phyloP scores from a whole-genome alignment of 2,797 vertebrate genomes.

The Tapirus indicus region DNA sequence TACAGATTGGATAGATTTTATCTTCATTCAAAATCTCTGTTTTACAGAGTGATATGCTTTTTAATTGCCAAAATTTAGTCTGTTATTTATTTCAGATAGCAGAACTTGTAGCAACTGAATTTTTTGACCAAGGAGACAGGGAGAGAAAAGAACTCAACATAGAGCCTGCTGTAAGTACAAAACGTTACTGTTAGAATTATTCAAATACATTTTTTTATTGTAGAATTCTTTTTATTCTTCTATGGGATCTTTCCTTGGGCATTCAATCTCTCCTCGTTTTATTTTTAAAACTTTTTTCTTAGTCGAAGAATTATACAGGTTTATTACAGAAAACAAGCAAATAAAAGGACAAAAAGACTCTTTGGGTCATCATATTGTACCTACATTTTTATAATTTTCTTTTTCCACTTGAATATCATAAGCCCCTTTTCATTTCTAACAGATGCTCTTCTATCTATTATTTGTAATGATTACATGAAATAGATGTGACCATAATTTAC shows the following conservation, averaged over 20 bases:
- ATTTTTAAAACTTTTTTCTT: background rate
- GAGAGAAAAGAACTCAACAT: constrained; percentile 97
- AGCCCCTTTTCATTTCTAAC: background rate
- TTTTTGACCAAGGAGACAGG: constrained; percentile 99
- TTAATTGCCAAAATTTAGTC: background rate
- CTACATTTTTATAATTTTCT: background rate
- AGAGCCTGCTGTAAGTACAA: constrained; percentile 95
- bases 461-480: background rate
- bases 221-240: background rate
- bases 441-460: background rate
- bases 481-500: too few species aligned
- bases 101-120: constrained; percentile 97
- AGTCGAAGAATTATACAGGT: background rate
- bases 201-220: background rate
- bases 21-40: background rate
- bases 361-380: background rate
- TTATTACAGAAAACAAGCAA: constrained; percentile 17
- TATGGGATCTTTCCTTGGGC: background rate
- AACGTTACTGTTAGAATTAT: background rate
- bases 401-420: background rate
- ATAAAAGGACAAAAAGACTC: background rate
- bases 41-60: background rate
- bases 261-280: background rate
- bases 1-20: background rate
- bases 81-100: constrained; percentile 92